Percentiles rank a stretch among this genome's conserved stretches.
These are phyloP conservation scores for Oreochromis aureus DNA, from an alignment of 2,113 vertebrate species.

Conservation along the genomic window DNA sequence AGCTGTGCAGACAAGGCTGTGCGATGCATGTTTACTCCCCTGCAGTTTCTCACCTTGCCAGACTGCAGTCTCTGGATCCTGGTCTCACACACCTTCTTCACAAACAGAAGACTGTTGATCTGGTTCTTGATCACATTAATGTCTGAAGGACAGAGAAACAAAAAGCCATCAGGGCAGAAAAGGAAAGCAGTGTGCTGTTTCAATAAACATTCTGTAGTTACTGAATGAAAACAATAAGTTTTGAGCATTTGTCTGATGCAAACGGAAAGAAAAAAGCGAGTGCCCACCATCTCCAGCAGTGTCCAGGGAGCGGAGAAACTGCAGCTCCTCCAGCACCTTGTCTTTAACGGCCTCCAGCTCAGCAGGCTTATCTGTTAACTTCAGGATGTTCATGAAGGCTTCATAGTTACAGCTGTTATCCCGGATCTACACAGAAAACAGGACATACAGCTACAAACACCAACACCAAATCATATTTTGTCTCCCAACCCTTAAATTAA, in stretches of 20 bases:
- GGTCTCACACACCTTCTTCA: constrained; percentile 98
- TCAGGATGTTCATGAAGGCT: constrained; percentile 99
- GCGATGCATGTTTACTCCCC: neutral
- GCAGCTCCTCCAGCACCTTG: constrained; percentile 94
- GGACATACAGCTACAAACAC: neutral
- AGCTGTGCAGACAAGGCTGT: neutral
- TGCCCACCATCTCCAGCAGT: constrained; percentile 90
- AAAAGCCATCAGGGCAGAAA: neutral
- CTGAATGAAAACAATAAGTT: neutral
- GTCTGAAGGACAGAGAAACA: constrained; percentile 74
- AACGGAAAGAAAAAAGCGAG: neutral
- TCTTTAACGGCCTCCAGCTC: constrained; percentile 97
- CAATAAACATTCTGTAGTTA: neutral
- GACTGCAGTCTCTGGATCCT: constrained; percentile 96
- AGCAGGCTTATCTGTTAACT: constrained; percentile 88
- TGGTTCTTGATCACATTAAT: constrained; percentile 99
- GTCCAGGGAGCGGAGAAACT: constrained; percentile 95
- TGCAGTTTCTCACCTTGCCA: constrained; percentile 85
- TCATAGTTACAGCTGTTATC: constrained; percentile 98
- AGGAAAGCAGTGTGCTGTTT: neutral
- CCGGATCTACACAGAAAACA: constrained; percentile 77
- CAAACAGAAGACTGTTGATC: constrained; percentile 98
- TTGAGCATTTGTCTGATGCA: neutral
- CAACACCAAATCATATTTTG: neutral
- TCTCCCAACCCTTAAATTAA: neutral